A percentile compares a stretch with the other conserved stretches of the same genome.
Conservation (phyloP, 2,888 invertebrate species). For the Mesochorus sp. region DNA sequence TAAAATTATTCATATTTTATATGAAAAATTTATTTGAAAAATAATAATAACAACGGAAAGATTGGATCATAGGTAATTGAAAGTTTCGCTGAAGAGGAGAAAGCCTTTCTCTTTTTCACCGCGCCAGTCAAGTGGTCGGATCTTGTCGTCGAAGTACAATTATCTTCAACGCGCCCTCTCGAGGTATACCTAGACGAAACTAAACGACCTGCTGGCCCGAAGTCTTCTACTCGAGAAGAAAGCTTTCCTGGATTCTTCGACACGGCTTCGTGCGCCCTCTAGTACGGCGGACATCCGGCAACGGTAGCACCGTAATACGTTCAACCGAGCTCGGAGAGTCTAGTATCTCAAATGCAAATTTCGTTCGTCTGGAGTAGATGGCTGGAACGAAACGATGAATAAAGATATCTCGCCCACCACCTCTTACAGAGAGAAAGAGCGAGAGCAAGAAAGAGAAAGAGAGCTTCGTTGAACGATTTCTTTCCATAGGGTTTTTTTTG, state of each 20-base stretch:
- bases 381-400: constrained; percentile 67
- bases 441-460: not conserved
- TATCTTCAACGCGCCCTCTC: constrained; percentile 33
- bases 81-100: constrained; percentile 23
- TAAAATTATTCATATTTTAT: not conserved
- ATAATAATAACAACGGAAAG: not conserved
- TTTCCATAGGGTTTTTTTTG: constrained; percentile 28
- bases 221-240: constrained; percentile 62
- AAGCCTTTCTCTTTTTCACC: constrained; percentile 29
- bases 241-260: constrained; percentile 54
- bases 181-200: constrained; percentile 30
- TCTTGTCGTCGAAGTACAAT: constrained; percentile 54
- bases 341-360: constrained; percentile 67
- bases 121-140: constrained; percentile 1
- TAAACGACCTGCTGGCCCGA: constrained; percentile 41
- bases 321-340: constrained; percentile 42
- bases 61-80: constrained; percentile 6
- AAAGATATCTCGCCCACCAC: constrained; percentile 63
- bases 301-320: constrained; percentile 52
- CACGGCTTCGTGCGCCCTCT: constrained; percentile 21
- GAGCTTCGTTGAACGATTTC: constrained; percentile 35
- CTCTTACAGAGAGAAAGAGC: constrained; percentile 1
- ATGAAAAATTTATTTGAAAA: not conserved
- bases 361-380: constrained; percentile 61
- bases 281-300: constrained; percentile 48